Conservation (phyloP, 1,140 invertebrate genomes). For the Magallana gigas region DNA sequence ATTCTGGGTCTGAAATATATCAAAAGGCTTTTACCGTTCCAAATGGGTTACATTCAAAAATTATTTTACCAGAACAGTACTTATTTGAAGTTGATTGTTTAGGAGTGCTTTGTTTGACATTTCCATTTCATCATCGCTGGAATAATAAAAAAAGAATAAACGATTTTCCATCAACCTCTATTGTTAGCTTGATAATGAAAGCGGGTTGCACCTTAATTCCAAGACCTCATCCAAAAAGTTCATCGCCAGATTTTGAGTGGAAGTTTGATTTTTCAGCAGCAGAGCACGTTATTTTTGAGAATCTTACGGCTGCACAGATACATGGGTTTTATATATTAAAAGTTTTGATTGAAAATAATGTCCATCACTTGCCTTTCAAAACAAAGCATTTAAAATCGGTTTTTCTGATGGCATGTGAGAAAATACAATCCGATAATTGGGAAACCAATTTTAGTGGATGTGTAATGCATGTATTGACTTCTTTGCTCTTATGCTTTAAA, state of each 20-base stretch:
- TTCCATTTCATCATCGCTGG: not conserved
- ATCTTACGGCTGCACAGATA: slow-evolving; percentile 36
- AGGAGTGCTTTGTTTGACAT: not conserved
- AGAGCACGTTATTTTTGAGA: slow-evolving; percentile 40
- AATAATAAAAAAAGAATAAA: not conserved
- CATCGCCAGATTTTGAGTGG: slow-evolving; percentile 40
- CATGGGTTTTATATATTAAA: slow-evolving; percentile 49
- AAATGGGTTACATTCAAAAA: not conserved
- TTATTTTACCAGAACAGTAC: not conserved
- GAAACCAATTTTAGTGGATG: slow-evolving; percentile 17
- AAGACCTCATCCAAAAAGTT: not conserved
- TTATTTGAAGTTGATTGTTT: not conserved
- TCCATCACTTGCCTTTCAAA: not conserved
- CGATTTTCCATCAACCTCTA: not conserved
- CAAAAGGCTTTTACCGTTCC: not conserved
- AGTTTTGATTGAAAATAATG: slow-evolving; percentile 46
- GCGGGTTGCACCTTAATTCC: slow-evolving; percentile 18
- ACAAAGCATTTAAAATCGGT: slow-evolving; percentile 49
- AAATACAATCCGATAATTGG: slow-evolving; percentile 28
- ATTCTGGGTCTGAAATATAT: not conserved
- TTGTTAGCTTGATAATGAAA: not conserved
- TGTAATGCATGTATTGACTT: no score
- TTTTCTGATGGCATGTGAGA: slow-evolving; percentile 42
- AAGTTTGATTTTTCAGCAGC: slow-evolving; percentile 44
- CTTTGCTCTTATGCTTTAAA: no score